phyloP scores from a whole-genome alignment of 2,113 vertebrate genomes.

The Microcebus jonahi region DNA sequence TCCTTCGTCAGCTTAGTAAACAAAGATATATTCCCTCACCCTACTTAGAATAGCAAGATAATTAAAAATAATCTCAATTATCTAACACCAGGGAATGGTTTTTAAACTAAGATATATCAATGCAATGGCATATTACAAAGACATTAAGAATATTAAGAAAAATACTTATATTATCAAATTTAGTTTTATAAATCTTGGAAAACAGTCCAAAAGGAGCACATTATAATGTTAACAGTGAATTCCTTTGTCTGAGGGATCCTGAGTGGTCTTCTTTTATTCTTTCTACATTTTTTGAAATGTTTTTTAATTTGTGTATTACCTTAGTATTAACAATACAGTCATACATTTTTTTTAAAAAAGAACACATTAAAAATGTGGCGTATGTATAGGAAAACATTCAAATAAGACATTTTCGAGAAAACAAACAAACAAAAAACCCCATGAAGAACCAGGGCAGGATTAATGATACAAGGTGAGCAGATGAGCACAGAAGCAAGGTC shows the following conservation, averaged over 20 bases:
- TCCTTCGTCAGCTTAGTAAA: not conserved
- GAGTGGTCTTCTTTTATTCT: not conserved
- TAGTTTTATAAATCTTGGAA: not conserved
- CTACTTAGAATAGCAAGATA: not conserved
- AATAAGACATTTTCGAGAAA: not conserved
- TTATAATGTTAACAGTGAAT: not conserved
- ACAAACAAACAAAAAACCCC: not conserved
- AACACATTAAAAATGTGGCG: not conserved
- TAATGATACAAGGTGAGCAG: not conserved
- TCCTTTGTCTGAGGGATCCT: not conserved
- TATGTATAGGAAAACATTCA: not conserved
- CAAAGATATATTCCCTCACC: not conserved
- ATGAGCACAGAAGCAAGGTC: not conserved
- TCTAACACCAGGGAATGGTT: not conserved
- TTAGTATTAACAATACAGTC: slow-evolving; percentile 5
- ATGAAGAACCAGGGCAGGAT: not conserved
- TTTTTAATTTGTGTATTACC: not conserved
- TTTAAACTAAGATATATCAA: slow-evolving; percentile 5
- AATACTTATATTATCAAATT: not conserved
- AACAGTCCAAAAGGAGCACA: not conserved
- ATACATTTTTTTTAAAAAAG: not conserved
- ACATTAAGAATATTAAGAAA: slow-evolving; percentile 23
- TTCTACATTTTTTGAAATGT: not conserved
- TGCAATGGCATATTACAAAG: not conserved
- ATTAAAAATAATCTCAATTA: slow-evolving; percentile 8